Conservation (phyloP, 2,888 invertebrate genomes). For the Agrotis exclamationis region DNA sequence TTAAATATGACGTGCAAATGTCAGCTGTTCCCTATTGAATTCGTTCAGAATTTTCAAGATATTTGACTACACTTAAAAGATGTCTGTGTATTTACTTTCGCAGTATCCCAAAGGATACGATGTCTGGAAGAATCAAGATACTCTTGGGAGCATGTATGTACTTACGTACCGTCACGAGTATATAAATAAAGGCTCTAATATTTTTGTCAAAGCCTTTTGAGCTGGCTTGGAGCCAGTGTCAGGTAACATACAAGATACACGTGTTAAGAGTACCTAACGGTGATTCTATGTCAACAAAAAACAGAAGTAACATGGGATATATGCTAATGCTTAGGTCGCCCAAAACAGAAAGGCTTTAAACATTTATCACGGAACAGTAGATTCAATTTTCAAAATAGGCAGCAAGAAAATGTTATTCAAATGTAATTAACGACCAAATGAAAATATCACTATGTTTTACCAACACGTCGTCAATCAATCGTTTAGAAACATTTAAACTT, state of each 20-base stretch:
- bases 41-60: conserved; percentile 31
- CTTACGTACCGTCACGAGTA: not conserved
- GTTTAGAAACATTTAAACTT: no score
- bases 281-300: not conserved
- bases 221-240: not conserved
- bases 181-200: not conserved
- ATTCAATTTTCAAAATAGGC: not conserved
- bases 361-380: no score
- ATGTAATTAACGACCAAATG: not conserved
- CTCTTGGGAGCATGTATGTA: conserved; percentile 7
- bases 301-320: no score
- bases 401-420: not conserved
- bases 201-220: conserved; percentile 9
- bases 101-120: conserved; percentile 23
- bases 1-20: conserved; percentile 36
- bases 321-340: no score
- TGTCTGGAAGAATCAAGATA: conserved; percentile 28
- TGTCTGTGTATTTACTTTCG: conserved; percentile 20
- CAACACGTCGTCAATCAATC: no score
- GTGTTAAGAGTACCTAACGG: not conserved
- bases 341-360: no score
- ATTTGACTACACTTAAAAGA: conserved; percentile 45
- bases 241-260: not conserved
- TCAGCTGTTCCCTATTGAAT: conserved; percentile 17
- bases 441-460: not conserved